These are phyloP conservation scores for Musca vetustissima DNA, from an alignment of 1,140 invertebrate species.

Conservation along the genomic window DNA sequence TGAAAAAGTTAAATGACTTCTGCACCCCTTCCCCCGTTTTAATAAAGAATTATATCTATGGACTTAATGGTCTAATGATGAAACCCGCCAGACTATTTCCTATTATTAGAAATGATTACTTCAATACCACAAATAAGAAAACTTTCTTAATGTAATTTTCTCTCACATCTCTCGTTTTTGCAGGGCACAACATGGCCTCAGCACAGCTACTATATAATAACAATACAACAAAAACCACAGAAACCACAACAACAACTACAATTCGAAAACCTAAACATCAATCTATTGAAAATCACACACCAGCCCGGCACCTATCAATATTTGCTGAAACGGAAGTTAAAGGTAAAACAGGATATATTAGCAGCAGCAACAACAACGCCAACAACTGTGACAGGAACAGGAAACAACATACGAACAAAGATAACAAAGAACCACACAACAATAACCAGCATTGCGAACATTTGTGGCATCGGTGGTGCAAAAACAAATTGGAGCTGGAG, in stretches of 20 bases:
- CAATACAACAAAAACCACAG: constrained; percentile 45
- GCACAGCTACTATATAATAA: constrained; percentile 55
- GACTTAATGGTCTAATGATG: too few species aligned
- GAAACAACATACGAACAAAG: constrained; percentile 10
- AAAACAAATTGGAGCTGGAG: not conserved
- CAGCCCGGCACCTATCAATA: not conserved
- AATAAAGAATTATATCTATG: too few species aligned
- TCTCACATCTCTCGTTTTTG: constrained; percentile 26
- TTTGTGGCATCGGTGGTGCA: too few species aligned
- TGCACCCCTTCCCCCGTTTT: too few species aligned
- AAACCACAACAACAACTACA: constrained; percentile 16
- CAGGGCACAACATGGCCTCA: constrained; percentile 56
- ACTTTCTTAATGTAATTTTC: not conserved
- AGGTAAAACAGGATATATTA: not conserved
- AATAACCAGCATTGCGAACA: not conserved
- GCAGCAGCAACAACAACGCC: not conserved
- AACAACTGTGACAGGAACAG: not conserved
- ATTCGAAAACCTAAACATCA: not conserved
- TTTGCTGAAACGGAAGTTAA: constrained; percentile 5
- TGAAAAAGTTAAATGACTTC: too few species aligned
- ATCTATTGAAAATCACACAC: constrained; percentile 7
- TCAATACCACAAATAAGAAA: too few species aligned
- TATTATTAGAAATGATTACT: too few species aligned
- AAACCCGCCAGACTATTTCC: too few species aligned
- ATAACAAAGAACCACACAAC: not conserved